Conservation (phyloP, 2,113 vertebrate species). For the Paramisgurnus dabryanus region DNA sequence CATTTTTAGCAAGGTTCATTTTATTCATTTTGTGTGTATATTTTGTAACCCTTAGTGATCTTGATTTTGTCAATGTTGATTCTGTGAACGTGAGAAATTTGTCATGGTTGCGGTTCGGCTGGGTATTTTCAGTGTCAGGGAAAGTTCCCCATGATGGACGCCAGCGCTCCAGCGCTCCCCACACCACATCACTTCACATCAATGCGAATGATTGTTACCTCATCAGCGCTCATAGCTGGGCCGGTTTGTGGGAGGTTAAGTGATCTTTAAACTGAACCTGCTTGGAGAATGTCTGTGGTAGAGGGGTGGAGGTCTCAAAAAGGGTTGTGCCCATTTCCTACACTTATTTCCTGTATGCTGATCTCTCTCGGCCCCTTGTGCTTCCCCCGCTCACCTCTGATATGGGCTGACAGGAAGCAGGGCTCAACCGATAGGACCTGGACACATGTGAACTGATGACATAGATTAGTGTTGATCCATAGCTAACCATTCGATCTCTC, state of each 20-base stretch:
- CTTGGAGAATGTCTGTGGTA: conserved; percentile 57
- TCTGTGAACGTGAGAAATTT: conserved; percentile 50
- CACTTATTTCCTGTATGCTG: conserved; percentile 60
- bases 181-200: conserved; percentile 52
- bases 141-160: conserved; percentile 62
- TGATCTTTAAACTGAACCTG: conserved; percentile 50
- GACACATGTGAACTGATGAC: background rate
- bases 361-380: conserved; percentile 47
- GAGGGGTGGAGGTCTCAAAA: conserved; percentile 51
- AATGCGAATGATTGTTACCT: conserved; percentile 44
- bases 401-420: conserved; percentile 63
- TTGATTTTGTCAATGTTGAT: conserved; percentile 42
- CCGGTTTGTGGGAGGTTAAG: conserved; percentile 12
- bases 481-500: background rate
- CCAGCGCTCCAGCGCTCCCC: conserved; percentile 48
- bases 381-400: conserved; percentile 57
- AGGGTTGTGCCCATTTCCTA: conserved; percentile 53
- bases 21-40: conserved; percentile 37
- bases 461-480: background rate
- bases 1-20: background rate
- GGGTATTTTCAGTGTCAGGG: conserved; percentile 66
- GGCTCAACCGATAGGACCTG: conserved; percentile 40
- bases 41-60: conserved; percentile 8
- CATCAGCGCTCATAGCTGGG: background rate
- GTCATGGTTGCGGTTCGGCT: conserved; percentile 35